phyloP scores from a whole-genome alignment of 2,797 vertebrate genomes.

The Arrhamphus sclerolepis region DNA sequence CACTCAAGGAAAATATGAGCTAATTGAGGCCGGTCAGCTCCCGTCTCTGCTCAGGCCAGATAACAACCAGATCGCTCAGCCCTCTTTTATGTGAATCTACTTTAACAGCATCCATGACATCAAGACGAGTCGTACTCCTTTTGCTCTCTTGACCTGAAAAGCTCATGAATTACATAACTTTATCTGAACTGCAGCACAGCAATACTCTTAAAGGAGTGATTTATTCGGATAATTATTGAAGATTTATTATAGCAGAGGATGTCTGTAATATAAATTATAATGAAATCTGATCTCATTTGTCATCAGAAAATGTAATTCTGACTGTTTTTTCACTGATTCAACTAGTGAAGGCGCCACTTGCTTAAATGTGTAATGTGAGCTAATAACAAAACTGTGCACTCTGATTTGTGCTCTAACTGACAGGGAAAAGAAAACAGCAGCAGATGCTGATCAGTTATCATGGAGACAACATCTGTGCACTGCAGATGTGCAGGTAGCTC shows the following conservation, averaged over 20 bases:
- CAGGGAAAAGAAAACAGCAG: neutral
- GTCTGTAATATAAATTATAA: too few relatives aligned
- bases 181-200: too few relatives aligned
- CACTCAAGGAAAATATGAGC: constrained; percentile 57
- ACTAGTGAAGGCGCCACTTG: neutral
- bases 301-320: too few relatives aligned
- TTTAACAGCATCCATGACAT: constrained; percentile 2
- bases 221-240: too few relatives aligned
- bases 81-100: constrained; percentile 36
- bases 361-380: neutral
- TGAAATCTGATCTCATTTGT: too few relatives aligned
- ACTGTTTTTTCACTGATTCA: too few relatives aligned
- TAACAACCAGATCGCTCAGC: constrained; percentile 35
- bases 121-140: constrained; percentile 9
- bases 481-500: constrained; percentile 24
- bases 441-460: neutral
- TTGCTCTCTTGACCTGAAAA: constrained; percentile 18
- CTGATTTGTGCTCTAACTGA: neutral
- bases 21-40: constrained; percentile 42
- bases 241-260: too few relatives aligned
- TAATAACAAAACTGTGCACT: neutral
- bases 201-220: too few relatives aligned
- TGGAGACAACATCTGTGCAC: neutral
- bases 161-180: constrained; percentile 13
- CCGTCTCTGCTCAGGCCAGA: constrained; percentile 32